Base-by-base conservation (phyloP, 2,113 vertebrate species). In the Anarrhichthys ocellatus region DNA sequence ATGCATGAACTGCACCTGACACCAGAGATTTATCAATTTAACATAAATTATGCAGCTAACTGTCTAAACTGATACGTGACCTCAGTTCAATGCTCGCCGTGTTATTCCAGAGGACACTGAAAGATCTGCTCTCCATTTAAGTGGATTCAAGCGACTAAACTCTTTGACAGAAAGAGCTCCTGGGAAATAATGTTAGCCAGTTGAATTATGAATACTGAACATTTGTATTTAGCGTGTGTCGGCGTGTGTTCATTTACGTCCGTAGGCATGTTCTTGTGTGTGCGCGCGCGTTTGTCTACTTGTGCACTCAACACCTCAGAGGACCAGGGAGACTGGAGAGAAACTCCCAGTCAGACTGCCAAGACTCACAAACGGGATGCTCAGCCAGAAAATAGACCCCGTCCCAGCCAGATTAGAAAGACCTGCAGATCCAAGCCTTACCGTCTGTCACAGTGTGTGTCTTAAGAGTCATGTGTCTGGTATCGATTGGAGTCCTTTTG, bases 41-140 rank as follows among this genome's bases (percentile, higher is more conserved):
- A 87, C 93, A 93, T 94, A 94, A 94, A 92, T 93, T 95, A 95
- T 94, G 89, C 94, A 87, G 85, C 89, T 87, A 92, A 92, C 91
- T 93, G 94, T 93, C 93, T 58, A 27, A 95, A 89, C 81, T 90
- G 92, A 92, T 91, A 88, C 88, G 85, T 80, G 87, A 92, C 88
- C 88, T 82, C 87, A 87, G 92, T 84, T 90, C 86, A 92, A 34
- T 83, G 85, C 78, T 80, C 87, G 82, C 78, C 84, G 85, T 92
- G 86, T 91, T 90, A 48, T 85, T 91, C 73, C 82, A 86, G 83
- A 88, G 84, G 85, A 91, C 85, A 89, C 82, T 73, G 75, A 69
- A 83, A 91, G 87, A 90, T 89, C 80, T 52, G 80, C 87, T 84
- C 80, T 78, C 24, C 56, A 15, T 92, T 81, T 83, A 93, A 91